A percentile compares a stretch with the other conserved stretches of the same genome.
Evolutionary conservation across 1,140 invertebrate genomes (phyloP).

Genomic region (Dermatophagoides farinae): DNA sequence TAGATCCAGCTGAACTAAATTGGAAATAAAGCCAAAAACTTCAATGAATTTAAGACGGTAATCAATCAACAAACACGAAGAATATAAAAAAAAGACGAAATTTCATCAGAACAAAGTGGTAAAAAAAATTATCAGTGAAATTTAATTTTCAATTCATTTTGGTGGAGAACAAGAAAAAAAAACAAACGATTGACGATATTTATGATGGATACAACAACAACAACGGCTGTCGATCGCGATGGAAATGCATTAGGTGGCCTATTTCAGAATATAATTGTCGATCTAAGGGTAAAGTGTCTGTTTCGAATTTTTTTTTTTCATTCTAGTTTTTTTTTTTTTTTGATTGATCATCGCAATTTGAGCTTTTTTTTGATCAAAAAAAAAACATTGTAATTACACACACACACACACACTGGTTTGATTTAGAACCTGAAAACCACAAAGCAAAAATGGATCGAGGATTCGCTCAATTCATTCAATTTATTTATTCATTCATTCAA

Average conservation of each 20-base stretch:
- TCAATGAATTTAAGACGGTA: no score
- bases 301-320: neutral
- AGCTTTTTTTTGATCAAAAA: neutral
- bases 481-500: no score
- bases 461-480: no score
- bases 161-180: constrained; percentile 31
- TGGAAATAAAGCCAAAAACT: no score
- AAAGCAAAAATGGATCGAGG: no score
- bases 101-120: neutral
- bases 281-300: constrained; percentile 51
- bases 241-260: constrained; percentile 49
- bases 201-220: constrained; percentile 56
- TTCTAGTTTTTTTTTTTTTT: neutral
- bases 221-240: constrained; percentile 36
- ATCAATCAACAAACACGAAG: no score
- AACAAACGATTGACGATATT: constrained; percentile 40
- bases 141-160: neutral
- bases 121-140: neutral
- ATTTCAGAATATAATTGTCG: constrained; percentile 60
- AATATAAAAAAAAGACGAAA: no score
- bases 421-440: neutral
- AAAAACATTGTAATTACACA: neutral
- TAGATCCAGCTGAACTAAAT: no score
- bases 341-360: neutral
- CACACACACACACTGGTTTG: neutral